Evolutionary conservation across 2,888 invertebrate species (phyloP).

Genomic region (Zhengitettix transpicula): DNA sequence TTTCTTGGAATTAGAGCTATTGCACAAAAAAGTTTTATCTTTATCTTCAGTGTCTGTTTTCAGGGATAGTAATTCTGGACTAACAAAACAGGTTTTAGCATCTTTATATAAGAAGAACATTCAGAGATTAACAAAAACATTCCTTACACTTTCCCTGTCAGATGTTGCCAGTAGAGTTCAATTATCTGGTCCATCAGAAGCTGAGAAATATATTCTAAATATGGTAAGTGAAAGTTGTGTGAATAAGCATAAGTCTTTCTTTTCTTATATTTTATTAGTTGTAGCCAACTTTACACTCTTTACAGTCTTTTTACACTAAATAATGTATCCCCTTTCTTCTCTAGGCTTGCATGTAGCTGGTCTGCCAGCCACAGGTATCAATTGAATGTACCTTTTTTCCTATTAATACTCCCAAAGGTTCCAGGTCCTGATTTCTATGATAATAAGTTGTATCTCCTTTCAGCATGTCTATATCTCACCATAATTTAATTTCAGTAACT

Average conservation of each 20-base stretch:
- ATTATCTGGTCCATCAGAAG: constrained; percentile 66
- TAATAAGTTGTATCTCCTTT: no score
- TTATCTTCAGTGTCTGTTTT: constrained; percentile 14
- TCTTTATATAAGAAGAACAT: constrained; percentile 93
- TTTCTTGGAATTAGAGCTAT: no score
- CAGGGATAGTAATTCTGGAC: constrained; percentile 36
- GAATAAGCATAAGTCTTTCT: not conserved
- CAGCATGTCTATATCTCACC: no score
- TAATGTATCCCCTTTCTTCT: no score
- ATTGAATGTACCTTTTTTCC: no score
- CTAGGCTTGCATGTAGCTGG: no score
- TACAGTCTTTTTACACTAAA: no score
- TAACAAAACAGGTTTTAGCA: constrained; percentile 57
- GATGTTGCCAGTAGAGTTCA: constrained; percentile 86
- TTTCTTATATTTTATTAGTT: not conserved
- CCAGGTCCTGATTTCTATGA: no score
- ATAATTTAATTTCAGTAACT: no score
- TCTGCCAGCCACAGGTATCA: no score
- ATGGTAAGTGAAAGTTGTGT: constrained; percentile 48
- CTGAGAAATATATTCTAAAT: constrained; percentile 83
- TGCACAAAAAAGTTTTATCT: not conserved
- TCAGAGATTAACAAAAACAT: constrained; percentile 87
- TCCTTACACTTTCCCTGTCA: constrained; percentile 70
- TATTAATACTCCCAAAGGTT: no score
- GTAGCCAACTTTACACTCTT: no score